Conservation (phyloP, 2,113 vertebrate species). For the Cavia porcellus region DNA sequence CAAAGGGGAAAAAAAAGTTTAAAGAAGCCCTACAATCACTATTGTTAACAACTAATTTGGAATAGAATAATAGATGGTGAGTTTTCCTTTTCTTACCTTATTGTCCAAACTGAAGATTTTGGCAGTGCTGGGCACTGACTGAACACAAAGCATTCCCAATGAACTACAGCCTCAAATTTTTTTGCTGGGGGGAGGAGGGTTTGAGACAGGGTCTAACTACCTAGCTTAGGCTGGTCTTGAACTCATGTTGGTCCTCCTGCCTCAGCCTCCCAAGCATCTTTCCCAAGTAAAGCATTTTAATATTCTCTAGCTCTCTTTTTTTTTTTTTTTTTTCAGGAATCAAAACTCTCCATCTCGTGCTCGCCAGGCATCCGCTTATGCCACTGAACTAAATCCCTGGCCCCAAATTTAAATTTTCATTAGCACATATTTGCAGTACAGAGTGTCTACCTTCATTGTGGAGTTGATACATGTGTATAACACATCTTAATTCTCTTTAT, state of each 20-base stretch:
- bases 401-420: background rate
- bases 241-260: background rate
- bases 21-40: background rate
- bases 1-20: background rate
- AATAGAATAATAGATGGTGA: background rate
- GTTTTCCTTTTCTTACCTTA: background rate
- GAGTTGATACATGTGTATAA: background rate
- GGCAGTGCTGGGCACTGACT: background rate
- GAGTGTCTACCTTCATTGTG: background rate
- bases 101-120: background rate
- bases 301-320: no score
- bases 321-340: no score
- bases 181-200: background rate
- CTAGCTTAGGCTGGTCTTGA: background rate
- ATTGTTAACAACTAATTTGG: conserved; percentile 60
- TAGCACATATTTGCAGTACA: background rate
- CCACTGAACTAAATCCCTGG: no score
- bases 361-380: no score
- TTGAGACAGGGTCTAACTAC: background rate
- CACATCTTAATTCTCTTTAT: background rate
- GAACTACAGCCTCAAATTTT: background rate
- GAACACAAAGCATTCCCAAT: background rate
- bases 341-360: no score
- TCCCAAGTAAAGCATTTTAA: background rate
- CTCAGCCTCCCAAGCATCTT: background rate